These are phyloP conservation scores for Hesperia comma DNA, from an alignment of 2,888 invertebrate species.

Conservation along the genomic window DNA sequence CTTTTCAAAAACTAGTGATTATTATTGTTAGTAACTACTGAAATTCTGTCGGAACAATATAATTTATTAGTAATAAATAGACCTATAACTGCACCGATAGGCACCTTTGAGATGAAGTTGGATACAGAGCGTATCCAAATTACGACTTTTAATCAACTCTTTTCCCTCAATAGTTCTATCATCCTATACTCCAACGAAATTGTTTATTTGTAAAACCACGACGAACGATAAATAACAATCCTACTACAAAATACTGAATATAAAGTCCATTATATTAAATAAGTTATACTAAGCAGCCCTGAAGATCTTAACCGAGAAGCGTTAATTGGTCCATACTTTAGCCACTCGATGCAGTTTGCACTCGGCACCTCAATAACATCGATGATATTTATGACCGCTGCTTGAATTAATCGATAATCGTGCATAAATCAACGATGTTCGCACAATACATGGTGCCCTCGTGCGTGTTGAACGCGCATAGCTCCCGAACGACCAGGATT, in stretches of 20 bases:
- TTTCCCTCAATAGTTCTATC: no score
- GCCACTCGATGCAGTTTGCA: slow-evolving; percentile 39
- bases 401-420: slow-evolving; percentile 85
- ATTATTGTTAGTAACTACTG: no score
- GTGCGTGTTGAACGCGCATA: slow-evolving; percentile 77
- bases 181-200: no score
- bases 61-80: no score
- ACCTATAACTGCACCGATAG: no score
- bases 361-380: slow-evolving; percentile 72
- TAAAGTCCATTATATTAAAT: background rate
- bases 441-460: slow-evolving; percentile 74
- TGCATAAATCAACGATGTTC: slow-evolving; percentile 83
- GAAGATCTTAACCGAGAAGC: slow-evolving; percentile 18
- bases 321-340: slow-evolving; percentile 38
- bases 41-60: no score
- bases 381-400: slow-evolving; percentile 81
- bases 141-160: background rate
- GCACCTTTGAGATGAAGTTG: no score
- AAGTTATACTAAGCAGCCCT: slow-evolving; percentile 14
- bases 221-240: no score
- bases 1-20: no score
- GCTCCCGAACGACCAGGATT: slow-evolving; percentile 51
- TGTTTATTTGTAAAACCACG: no score
- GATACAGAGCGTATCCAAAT: no score
- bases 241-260: background rate